Base-by-base conservation (phyloP, 1,140 invertebrate genomes). In the Antheraea mylitta region DNA sequence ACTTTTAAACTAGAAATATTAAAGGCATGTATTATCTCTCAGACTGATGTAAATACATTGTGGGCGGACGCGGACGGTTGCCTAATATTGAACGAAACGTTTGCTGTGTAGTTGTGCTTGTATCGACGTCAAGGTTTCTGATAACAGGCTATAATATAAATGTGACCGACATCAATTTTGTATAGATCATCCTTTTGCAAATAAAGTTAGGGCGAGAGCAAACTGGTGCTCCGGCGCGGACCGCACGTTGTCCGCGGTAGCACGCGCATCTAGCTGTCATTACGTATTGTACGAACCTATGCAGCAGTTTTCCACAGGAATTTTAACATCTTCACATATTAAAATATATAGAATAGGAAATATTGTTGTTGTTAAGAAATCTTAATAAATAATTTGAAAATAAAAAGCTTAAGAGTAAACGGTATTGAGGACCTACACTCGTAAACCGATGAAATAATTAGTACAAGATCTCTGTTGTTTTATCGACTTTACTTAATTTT, bases 1-100 rank as follows among this genome's bases (percentile, higher is more conserved):
- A 53, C 16, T 16, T 53, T 53, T 0, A 53, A 53, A 53, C 59
- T 8, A n/a, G 22, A 30, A 13, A 37, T 36, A 63, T 63, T 63
- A 30, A 22, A 22, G 30, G 30, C 59, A 16, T 22, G 61, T 37
- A 37, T 63, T 63, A 37, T 63, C 22, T 63, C 22, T 63, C 16
- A 11, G 61, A 18, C 11, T 22, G 37, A 37, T 63, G 61, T 63
- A 63, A 37, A 37, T 16, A 63, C 61, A 22, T 30, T 37, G 61
- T 63, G 30, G 61, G 61, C 61, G 61, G 16, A 22, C 11, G 18
- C 30, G 59, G 4, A 9, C 58, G 19, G 61, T 63, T 63, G 61
- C 22, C 61, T 30, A 63, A 63, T 63, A 63, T 63, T 8, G 37
- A 3, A 63, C 11, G 22, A 37, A 37, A 4, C 61, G 22, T 37